phyloP scores from a whole-genome alignment of 2,888 invertebrate species.

The Lysandra bellargus region DNA sequence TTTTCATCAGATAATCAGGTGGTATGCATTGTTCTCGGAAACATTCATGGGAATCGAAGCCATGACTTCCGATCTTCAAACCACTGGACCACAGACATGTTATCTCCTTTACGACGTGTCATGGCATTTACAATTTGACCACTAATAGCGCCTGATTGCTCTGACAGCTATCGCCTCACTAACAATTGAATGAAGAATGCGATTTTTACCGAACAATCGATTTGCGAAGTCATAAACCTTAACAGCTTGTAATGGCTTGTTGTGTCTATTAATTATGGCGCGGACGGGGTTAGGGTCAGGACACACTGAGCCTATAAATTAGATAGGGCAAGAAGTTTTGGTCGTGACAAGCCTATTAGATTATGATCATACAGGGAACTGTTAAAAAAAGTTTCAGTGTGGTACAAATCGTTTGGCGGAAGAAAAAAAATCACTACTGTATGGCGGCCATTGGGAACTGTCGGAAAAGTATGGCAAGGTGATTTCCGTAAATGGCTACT shows the following conservation, averaged over 20 bases:
- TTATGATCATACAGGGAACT: too few species aligned
- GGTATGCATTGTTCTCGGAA: neutral
- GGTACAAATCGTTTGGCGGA: too few species aligned
- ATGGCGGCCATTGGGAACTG: too few species aligned
- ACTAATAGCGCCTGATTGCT: slow-evolving; percentile 55
- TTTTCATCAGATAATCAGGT: too few species aligned
- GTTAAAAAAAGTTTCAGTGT: too few species aligned
- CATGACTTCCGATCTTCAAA: neutral
- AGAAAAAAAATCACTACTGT: too few species aligned
- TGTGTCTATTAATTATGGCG: slow-evolving; percentile 19
- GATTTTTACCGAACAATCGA: slow-evolving; percentile 55
- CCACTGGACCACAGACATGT: neutral
- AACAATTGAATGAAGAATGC: slow-evolving; percentile 72
- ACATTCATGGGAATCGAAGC: neutral
- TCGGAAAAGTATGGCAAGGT: too few species aligned
- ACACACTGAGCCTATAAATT: neutral
- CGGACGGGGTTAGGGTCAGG: neutral
- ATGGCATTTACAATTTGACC: slow-evolving; percentile 18
- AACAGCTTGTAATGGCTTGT: slow-evolving; percentile 32
- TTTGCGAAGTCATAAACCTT: slow-evolving; percentile 33
- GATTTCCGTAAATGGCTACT: too few species aligned
- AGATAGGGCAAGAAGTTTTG: too few species aligned
- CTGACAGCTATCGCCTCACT: slow-evolving; percentile 58
- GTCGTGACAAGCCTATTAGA: too few species aligned
- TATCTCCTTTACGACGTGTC: neutral